These are phyloP conservation scores for Bufo gargarizans DNA, from an alignment of 2,113 vertebrate genomes.

Conservation along the genomic window DNA sequence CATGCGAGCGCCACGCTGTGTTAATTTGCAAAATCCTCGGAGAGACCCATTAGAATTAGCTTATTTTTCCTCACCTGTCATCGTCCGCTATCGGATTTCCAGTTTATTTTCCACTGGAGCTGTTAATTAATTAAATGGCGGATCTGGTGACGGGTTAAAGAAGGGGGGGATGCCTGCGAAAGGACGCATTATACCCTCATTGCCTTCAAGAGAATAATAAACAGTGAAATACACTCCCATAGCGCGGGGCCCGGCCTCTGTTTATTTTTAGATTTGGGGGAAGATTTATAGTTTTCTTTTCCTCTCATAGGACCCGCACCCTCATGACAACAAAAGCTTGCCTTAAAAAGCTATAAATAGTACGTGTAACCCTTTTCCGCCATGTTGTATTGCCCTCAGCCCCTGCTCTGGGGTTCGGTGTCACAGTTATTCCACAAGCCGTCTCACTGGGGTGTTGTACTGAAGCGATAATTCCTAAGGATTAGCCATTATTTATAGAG, in stretches of 20 bases:
- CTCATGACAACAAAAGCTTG: conserved; percentile 66
- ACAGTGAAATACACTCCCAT: conserved; percentile 69
- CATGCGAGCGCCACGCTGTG: conserved; percentile 59
- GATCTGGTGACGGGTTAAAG: conserved; percentile 71
- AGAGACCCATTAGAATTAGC: conserved; percentile 65
- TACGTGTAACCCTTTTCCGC: conserved; percentile 43
- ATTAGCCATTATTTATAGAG: conserved; percentile 56
- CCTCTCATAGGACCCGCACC: conserved; percentile 76
- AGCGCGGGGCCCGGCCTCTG: conserved; percentile 63
- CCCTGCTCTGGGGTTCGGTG: conserved; percentile 12
- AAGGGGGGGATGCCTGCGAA: conserved; percentile 23
- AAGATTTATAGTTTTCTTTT: conserved; percentile 72
- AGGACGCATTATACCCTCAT: conserved; percentile 52
- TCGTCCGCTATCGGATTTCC: conserved; percentile 65
- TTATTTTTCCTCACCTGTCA: conserved; percentile 76
- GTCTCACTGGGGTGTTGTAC: conserved; percentile 21
- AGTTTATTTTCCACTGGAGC: conserved; percentile 72
- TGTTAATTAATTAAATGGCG: conserved; percentile 84
- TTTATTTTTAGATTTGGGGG: conserved; percentile 82
- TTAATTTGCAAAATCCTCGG: conserved; percentile 81
- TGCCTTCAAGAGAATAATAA: conserved; percentile 74
- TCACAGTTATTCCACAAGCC: conserved; percentile 21
- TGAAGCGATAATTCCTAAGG: conserved; percentile 54
- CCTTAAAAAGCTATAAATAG: conserved; percentile 23
- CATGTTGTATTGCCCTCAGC: conserved; percentile 22